A percentile compares a stretch with the other conserved stretches of the same genome.
These are phyloP conservation scores for Micromesistius poutassou DNA, from an alignment of 2,797 vertebrate species.

Conservation along the genomic window DNA sequence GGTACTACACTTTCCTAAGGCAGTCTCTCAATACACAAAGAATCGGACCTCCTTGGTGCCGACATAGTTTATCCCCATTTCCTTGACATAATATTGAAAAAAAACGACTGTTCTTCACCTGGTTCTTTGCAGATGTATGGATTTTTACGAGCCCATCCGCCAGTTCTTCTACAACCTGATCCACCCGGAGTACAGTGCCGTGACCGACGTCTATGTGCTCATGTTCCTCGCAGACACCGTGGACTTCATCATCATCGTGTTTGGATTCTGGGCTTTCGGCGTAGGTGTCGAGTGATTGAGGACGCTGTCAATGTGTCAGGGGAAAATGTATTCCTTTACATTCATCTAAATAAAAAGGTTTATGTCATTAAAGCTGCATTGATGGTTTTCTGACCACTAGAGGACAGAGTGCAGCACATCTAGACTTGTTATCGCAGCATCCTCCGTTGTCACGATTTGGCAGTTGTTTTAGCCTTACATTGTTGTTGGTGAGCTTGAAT, in stretches of 20 bases:
- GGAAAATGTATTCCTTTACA: too few species aligned
- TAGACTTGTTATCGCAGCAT: background rate
- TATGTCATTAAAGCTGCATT: background rate
- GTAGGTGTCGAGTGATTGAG: slow-evolving; percentile 69
- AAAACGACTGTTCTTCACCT: background rate
- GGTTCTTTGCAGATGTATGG: slow-evolving; percentile 74
- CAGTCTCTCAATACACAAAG: background rate
- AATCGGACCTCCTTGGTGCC: background rate
- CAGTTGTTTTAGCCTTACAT: background rate
- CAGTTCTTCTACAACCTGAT: slow-evolving; percentile 97
- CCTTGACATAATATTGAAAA: background rate
- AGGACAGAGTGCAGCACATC: background rate
- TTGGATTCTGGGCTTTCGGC: slow-evolving; percentile 97
- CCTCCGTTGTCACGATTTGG: background rate
- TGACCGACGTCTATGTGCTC: slow-evolving; percentile 96
- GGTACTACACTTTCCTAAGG: background rate
- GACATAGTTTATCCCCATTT: background rate
- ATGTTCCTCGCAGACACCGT: slow-evolving; percentile 98
- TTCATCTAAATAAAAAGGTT: too few species aligned
- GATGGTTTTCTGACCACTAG: background rate
- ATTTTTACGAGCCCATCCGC: slow-evolving; percentile 88
- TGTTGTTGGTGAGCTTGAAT: background rate
- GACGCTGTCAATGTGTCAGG: background rate
- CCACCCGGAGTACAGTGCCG: slow-evolving; percentile 96
- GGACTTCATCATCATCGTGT: slow-evolving; percentile 98